Conservation (phyloP, 2,888 invertebrate genomes). For the Anorthoa munda region DNA sequence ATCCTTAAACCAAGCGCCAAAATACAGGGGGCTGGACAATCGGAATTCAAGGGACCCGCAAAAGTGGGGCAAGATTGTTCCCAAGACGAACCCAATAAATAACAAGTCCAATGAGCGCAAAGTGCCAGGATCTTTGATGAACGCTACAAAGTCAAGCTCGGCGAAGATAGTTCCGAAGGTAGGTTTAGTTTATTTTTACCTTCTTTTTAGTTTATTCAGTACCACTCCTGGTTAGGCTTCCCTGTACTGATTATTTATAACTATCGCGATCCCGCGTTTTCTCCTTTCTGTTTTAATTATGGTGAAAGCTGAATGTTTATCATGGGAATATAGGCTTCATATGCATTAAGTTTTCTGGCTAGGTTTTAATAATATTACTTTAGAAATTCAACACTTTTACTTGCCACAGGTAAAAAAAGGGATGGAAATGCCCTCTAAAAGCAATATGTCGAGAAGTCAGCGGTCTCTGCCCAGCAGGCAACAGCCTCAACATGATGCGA, state of each 20-base stretch:
- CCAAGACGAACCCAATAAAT: slow-evolving; percentile 30
- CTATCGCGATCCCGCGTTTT: not conserved
- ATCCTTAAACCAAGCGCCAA: slow-evolving; percentile 72
- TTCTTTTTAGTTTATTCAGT: not conserved
- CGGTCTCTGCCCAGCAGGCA: slow-evolving; percentile 51
- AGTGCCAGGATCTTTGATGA: slow-evolving; percentile 85
- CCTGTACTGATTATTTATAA: not conserved
- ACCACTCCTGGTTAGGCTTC: not conserved
- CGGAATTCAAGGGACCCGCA: slow-evolving; percentile 57
- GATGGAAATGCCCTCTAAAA: slow-evolving; percentile 43
- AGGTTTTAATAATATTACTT: not conserved
- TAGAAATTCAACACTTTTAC: not conserved
- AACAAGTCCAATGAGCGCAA: slow-evolving; percentile 68
- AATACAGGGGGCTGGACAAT: slow-evolving; percentile 48
- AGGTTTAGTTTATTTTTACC: not conserved
- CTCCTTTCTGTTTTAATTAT: not conserved
- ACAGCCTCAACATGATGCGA: slow-evolving; percentile 41
- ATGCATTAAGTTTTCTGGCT: not conserved
- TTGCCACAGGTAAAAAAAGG: slow-evolving; percentile 72
- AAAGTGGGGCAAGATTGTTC: slow-evolving; percentile 34
- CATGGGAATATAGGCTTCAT: not conserved
- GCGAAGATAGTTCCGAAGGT: slow-evolving; percentile 88
- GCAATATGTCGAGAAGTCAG: slow-evolving; percentile 43
- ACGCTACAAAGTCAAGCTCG: slow-evolving; percentile 91
- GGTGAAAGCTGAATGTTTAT: not conserved